phyloP scores from a whole-genome alignment of 2,888 invertebrate genomes.

The Dryobota labecula region DNA sequence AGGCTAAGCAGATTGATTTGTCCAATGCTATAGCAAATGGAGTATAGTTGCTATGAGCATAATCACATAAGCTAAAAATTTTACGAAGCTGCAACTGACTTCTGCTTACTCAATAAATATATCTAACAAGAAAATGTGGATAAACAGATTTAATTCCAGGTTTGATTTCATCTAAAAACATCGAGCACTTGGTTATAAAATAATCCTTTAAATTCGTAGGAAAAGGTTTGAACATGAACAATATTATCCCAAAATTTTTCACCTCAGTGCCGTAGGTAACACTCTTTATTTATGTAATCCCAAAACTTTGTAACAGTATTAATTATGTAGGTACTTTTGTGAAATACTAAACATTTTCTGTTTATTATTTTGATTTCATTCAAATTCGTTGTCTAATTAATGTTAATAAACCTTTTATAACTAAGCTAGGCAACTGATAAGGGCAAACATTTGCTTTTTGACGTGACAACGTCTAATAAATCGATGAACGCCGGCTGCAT shows the following conservation, averaged over 20 bases:
- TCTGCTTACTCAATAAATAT: background rate
- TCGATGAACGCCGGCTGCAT: no score
- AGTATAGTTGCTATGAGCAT: constrained; percentile 1
- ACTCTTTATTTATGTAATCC: constrained; percentile 24
- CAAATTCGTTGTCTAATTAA: constrained; percentile 32
- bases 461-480: no score
- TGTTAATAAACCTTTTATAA: constrained; percentile 25
- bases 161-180: background rate
- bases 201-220: background rate
- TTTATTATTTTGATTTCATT: constrained; percentile 37
- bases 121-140: background rate
- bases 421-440: constrained; percentile 14
- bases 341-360: constrained; percentile 28
- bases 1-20: no score
- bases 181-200: background rate
- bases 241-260: constrained; percentile 1
- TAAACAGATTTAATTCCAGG: constrained; percentile 4
- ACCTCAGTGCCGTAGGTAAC: background rate
- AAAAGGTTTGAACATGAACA: constrained; percentile 6
- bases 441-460: constrained; percentile 12
- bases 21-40: no score
- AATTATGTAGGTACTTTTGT: constrained; percentile 31
- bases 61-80: background rate
- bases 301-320: constrained; percentile 24
- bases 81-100: background rate